Conservation (phyloP, 2,888 invertebrate species). For the Troides helena region DNA sequence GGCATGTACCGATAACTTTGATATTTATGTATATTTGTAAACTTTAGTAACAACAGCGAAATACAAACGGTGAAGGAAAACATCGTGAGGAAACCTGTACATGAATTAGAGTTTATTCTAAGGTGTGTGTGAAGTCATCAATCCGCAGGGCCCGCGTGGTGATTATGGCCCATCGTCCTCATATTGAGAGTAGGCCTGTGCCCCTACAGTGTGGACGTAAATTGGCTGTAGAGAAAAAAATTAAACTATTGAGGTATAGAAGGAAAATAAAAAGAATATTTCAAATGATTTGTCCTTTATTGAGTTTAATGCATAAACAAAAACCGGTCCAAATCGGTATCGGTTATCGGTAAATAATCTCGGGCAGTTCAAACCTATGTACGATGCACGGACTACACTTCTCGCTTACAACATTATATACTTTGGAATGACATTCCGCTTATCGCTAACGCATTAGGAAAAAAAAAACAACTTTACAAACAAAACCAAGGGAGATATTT, state of each 20-base stretch:
- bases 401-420: conserved; percentile 53
- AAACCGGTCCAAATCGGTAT: conserved; percentile 62
- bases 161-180: no score
- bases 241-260: background rate
- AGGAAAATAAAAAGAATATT: conserved; percentile 33
- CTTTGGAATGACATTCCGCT: conserved; percentile 77
- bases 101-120: no score
- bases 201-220: background rate
- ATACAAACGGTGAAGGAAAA: no score
- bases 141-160: no score
- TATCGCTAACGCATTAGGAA: conserved; percentile 53
- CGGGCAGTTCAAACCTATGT: conserved; percentile 50
- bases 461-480: conserved; percentile 70
- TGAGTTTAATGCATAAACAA: conserved; percentile 73
- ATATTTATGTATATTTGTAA: no score
- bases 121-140: no score
- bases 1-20: no score
- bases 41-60: no score
- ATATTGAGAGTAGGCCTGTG: no score
- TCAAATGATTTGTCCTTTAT: conserved; percentile 61
- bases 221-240: background rate
- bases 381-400: conserved; percentile 51
- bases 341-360: conserved; percentile 60
- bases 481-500: conserved; percentile 52
- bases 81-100: no score